Evolutionary conservation across 2,888 invertebrate genomes (phyloP), one percentile per base, ranked within the genome.

Genomic region (Tuta absoluta): DNA sequence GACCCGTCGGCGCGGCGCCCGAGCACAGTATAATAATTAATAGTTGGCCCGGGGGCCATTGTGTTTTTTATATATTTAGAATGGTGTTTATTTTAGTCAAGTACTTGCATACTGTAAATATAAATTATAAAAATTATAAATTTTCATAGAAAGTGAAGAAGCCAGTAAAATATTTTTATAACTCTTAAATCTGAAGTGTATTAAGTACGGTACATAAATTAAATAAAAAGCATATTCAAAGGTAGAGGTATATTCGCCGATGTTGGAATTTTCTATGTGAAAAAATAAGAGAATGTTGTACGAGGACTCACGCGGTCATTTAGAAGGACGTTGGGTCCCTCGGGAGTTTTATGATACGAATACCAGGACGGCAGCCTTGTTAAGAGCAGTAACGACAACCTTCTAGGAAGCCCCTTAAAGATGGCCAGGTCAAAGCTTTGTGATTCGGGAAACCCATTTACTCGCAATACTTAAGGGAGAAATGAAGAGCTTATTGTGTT

Each of bases 341-440:
- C 2, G n/a, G n/a, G 60, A 45, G 60, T 41, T 60, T 60, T 60
- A 60, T 17, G 60, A 60, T 24, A 45, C 60, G 60, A 45, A 21
- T 60, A 45, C 60, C 60, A 60, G 60, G 60, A 45, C 60, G n/a
- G 45, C 23, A 60, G 45, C 45, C 60, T 60, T 60, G 38, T 67
- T 68, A 69, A 75, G 73, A 67, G 69, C 65, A 66, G 64, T 67
- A 65, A 70, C 67, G 61, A 69, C 67, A 33, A 24, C 17, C 67
- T 69, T 70, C 66, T 56, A 68, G 65, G 67, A 68, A 66, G 63
- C 74, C 67, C 70, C 69, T 70, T 67, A 73, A 73, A 74, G 70
- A 62, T 61, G 63, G 12, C 60, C 65, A 69, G 69, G 68, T 71
- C 78, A 80, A 81, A 79, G 77, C 80, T 78, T 78, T 80, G 75